Percentiles rank a stretch among this genome's conserved stretches.
These are phyloP conservation scores for Orcinus orca DNA, from an alignment of 2,113 vertebrate genomes.

Conservation along the genomic window DNA sequence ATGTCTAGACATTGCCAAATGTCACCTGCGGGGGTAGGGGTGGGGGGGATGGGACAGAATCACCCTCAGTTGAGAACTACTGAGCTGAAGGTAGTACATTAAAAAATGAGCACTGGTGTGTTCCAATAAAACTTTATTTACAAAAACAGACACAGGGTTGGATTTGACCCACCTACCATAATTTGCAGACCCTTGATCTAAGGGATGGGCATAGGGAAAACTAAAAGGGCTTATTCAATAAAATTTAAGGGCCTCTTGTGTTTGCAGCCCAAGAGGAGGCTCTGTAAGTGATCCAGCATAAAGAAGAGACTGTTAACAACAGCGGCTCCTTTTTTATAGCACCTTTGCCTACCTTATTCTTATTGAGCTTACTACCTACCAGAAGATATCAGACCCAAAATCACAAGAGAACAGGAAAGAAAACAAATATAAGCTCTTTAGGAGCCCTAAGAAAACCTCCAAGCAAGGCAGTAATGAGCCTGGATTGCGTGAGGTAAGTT, in stretches of 20 bases:
- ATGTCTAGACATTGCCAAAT: neutral
- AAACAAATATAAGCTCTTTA: neutral
- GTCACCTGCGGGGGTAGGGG: neutral
- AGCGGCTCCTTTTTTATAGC: neutral
- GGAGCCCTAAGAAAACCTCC: neutral
- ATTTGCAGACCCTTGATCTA: neutral
- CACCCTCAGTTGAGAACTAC: neutral
- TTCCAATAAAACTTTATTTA: constrained; percentile 35
- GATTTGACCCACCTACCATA: neutral
- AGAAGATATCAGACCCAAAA: neutral
- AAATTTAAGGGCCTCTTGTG: neutral
- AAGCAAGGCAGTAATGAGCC: neutral
- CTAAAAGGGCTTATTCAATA: neutral
- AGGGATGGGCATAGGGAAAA: neutral
- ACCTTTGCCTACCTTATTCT: neutral
- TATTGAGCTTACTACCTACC: neutral
- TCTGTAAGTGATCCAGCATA: neutral
- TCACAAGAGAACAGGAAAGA: constrained; percentile 26
- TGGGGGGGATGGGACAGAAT: neutral
- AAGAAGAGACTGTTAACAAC: neutral
- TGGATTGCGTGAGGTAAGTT: constrained; percentile 5
- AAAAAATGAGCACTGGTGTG: neutral
- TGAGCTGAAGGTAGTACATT: neutral
- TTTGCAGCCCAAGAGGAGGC: neutral
- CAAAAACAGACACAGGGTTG: neutral